These are phyloP conservation scores for Nymphalis polychloros DNA, from an alignment of 2,888 invertebrate genomes.

Conservation along the genomic window DNA sequence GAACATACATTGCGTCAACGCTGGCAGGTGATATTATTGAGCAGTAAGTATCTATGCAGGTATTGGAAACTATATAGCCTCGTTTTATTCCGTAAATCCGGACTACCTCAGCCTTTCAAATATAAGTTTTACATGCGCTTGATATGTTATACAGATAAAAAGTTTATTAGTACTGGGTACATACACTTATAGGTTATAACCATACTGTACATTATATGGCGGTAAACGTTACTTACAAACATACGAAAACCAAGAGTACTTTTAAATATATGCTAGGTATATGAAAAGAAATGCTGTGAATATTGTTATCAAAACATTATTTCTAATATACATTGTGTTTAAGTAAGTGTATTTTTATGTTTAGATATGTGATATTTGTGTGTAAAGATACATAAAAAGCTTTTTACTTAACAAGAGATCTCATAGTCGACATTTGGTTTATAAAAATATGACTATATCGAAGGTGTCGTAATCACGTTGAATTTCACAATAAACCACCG, in stretches of 20 bases:
- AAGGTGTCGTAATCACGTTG: slow-evolving; percentile 56
- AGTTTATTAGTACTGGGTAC: slow-evolving; percentile 73
- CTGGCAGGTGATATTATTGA: slow-evolving; percentile 53
- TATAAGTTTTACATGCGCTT: slow-evolving; percentile 70
- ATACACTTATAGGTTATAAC: slow-evolving; percentile 59
- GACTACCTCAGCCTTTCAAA: slow-evolving; percentile 70
- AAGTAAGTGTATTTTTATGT: slow-evolving; percentile 56
- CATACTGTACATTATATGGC: slow-evolving; percentile 73
- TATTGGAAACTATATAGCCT: slow-evolving; percentile 41
- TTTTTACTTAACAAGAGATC: slow-evolving; percentile 56
- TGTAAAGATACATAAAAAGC: slow-evolving; percentile 71
- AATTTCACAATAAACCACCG: slow-evolving; percentile 49
- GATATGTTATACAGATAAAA: slow-evolving; percentile 78
- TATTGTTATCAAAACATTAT: slow-evolving; percentile 79
- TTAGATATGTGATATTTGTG: slow-evolving; percentile 78
- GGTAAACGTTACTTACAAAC: slow-evolving; percentile 69
- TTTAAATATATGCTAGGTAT: slow-evolving; percentile 70
- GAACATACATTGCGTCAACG: slow-evolving; percentile 58
- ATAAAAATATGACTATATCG: slow-evolving; percentile 72
- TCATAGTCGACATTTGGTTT: slow-evolving; percentile 59
- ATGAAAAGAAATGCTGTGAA: slow-evolving; percentile 75
- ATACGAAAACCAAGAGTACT: slow-evolving; percentile 62
- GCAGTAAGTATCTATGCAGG: slow-evolving; percentile 51
- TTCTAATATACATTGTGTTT: slow-evolving; percentile 70
- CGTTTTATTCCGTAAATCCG: slow-evolving; percentile 57